Percentiles rank a stretch among this genome's conserved stretches.
Evolutionary conservation across 2,888 invertebrate genomes (phyloP).

Genomic region (Monoplex corrugatus): DNA sequence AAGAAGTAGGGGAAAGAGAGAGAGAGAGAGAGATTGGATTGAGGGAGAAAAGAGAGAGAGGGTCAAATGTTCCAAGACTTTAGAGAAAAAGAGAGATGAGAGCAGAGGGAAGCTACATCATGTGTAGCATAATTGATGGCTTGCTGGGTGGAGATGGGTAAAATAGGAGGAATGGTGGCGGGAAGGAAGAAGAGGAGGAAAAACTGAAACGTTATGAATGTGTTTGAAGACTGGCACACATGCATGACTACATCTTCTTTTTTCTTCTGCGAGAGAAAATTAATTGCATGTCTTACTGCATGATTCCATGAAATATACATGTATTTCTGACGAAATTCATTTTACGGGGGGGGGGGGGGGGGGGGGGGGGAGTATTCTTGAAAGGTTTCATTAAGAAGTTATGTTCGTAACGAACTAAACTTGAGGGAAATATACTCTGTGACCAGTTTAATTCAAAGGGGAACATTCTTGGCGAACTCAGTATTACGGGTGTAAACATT

Average conservation of each 20-base stretch:
- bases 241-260: background rate
- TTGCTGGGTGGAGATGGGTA: background rate
- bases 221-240: conserved; percentile 39
- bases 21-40: background rate
- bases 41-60: too few relatives aligned
- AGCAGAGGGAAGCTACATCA: background rate
- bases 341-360: background rate
- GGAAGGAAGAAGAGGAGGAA: background rate
- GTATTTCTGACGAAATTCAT: background rate
- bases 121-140: background rate
- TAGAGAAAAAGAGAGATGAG: background rate
- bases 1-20: background rate
- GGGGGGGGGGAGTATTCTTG: background rate
- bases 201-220: background rate
- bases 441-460: too few relatives aligned
- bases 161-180: background rate
- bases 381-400: too few relatives aligned
- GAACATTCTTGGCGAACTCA: too few relatives aligned
- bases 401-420: too few relatives aligned
- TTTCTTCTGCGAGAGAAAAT: background rate
- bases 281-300: background rate
- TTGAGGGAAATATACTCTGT: too few relatives aligned
- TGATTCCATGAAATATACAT: background rate
- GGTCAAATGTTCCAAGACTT: too few relatives aligned
- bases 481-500: too few relatives aligned